Percentiles rank a stretch among this genome's conserved stretches.
These are phyloP conservation scores for Drosophila acutilabella DNA, from an alignment of 2,888 invertebrate species.

Conservation along the genomic window DNA sequence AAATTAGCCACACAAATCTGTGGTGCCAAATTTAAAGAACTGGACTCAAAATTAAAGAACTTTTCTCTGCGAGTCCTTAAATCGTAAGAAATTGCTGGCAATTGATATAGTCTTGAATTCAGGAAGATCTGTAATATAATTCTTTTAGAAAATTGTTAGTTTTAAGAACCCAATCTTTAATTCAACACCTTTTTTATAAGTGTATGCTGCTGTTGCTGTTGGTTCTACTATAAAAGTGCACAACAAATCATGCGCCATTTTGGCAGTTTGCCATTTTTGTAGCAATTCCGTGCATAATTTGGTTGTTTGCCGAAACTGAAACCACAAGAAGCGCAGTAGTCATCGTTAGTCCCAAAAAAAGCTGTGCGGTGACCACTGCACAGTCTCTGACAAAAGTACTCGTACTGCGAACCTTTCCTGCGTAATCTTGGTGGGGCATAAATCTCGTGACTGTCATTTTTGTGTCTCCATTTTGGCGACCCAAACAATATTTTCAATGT, in stretches of 20 bases:
- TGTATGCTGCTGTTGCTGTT: neutral
- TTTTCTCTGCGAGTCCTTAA: too few relatives aligned
- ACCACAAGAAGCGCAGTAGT: constrained; percentile 42
- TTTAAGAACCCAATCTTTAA: too few relatives aligned
- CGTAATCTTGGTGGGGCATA: constrained; percentile 81
- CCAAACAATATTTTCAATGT: constrained; percentile 82
- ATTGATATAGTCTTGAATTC: too few relatives aligned
- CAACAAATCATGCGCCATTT: constrained; percentile 81
- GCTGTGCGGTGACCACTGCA: neutral
- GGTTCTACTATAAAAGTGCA: constrained; percentile 66
- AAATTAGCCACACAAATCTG: too few relatives aligned
- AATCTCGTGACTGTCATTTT: constrained; percentile 83
- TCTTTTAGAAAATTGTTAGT: too few relatives aligned
- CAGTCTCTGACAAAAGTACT: constrained; percentile 1
- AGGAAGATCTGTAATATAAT: too few relatives aligned
- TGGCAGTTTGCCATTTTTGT: constrained; percentile 62
- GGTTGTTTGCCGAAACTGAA: constrained; percentile 49
- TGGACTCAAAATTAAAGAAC: too few relatives aligned
- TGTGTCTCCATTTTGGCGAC: constrained; percentile 83
- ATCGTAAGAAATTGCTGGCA: too few relatives aligned
- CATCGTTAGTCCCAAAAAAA: constrained; percentile 18
- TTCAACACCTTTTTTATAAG: neutral
- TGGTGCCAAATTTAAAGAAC: too few relatives aligned
- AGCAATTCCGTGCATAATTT: constrained; percentile 74
- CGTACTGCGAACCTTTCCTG: constrained; percentile 43